Base-by-base conservation (phyloP, 2,113 vertebrate species). In the Chinchilla lanigera region DNA sequence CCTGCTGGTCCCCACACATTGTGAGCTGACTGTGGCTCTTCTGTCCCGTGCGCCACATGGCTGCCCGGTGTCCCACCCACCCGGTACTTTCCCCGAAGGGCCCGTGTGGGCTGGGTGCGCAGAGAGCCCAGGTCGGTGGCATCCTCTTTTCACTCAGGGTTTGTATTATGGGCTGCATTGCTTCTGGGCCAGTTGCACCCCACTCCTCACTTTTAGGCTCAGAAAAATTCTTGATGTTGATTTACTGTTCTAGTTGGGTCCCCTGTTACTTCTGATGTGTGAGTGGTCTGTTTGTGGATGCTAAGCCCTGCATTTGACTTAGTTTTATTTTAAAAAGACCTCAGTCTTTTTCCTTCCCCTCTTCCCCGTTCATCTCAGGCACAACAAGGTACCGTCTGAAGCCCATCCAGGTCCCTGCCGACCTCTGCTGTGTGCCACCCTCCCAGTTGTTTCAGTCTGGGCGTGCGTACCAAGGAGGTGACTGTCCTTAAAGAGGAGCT, bases 101-200 rank as follows among this genome's bases (percentile, higher is more conserved):
- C 63, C 33, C 54, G 41, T 14, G 73, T 6, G 17, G 28, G 4
- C 16, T 17, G 4, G 14, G 7, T 30, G 38, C 54, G n/a, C 52
- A 35, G 6, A 44, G 80, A 47, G 24, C 47, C 86, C 1, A 0
- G 30, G 56, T 47, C n/a, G 1, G 11, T 5, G 35, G 5, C 11
- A 0, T 22, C 75, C 28, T 38, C 28, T 20, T 58, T 50, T 13
- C 63, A 19, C 38, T 73, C n/a, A 24, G 20, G 14, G 5, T 47
- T 69, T 60, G 0, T 30, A 0, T 35, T 60, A 0, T 9, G 19
- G 22, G 28, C 61, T 35, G 0, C 16, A 0, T 6, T 26, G 5
- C 69, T 69, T 16, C 60, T 2, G 0, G 1, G 47, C 35, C 56
- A 41, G 0, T 1, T 12, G 0, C 10, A 67, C 22, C 35, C 60